Evolutionary conservation across 1,140 invertebrate genomes (phyloP).

Genomic region (Akabosia matsudoensis): DNA sequence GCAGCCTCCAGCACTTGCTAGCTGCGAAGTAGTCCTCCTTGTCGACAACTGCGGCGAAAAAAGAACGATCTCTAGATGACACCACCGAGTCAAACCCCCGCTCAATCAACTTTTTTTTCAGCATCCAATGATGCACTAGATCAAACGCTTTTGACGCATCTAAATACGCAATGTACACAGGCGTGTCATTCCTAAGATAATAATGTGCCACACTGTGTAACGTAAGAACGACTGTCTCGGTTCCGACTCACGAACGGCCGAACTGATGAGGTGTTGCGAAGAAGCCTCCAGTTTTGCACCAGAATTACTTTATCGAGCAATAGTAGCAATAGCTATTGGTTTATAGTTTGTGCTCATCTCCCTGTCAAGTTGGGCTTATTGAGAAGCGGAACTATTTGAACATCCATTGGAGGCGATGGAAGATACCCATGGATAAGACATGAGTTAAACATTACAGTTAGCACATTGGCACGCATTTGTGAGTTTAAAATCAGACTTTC

Average conservation of each 20-base stretch:
- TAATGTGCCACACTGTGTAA: not conserved
- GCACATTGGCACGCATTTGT: no score
- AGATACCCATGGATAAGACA: no score
- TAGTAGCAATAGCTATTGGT: no score
- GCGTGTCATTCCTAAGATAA: not conserved
- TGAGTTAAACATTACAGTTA: no score
- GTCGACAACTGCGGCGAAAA: not conserved
- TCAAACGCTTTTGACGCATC: slow-evolving; percentile 17
- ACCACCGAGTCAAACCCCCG: not conserved
- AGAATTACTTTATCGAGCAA: no score
- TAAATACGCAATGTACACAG: not conserved
- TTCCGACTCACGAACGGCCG: not conserved
- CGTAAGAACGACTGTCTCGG: not conserved
- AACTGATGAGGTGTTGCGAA: not conserved
- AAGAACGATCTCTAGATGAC: not conserved
- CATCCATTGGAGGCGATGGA: no score
- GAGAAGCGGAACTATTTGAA: no score
- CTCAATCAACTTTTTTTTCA: not conserved
- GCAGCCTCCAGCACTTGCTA: not conserved
- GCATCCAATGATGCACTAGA: not conserved
- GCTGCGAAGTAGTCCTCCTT: not conserved
- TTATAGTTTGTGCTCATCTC: no score
- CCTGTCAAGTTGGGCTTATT: no score
- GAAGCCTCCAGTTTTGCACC: no score
- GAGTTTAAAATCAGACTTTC: no score